Evolutionary conservation across 1,140 invertebrate genomes (phyloP).

Genomic region (Campoletis sonorensis): DNA sequence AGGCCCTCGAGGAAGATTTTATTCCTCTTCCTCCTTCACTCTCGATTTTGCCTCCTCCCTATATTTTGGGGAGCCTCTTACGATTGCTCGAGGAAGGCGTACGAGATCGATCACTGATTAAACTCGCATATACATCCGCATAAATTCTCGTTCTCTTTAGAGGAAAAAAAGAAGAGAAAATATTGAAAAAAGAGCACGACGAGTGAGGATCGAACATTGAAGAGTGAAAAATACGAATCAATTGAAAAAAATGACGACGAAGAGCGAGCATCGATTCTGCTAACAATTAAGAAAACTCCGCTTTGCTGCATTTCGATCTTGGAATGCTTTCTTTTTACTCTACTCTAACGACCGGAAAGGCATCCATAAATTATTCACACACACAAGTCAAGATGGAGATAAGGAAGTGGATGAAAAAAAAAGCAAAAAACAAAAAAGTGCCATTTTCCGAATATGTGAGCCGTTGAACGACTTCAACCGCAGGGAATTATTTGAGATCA

Average conservation of each 20-base stretch:
- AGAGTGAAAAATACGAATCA: no score
- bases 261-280: no score
- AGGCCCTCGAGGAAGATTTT: constrained; percentile 48
- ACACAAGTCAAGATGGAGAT: background rate
- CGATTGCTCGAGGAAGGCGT: no score
- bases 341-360: background rate
- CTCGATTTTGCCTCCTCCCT: constrained; percentile 12
- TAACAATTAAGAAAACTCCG: background rate
- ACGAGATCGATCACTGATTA: no score
- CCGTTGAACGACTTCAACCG: background rate
- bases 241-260: no score
- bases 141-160: no score
- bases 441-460: constrained; percentile 20
- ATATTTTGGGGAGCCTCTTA: no score
- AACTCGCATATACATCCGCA: no score
- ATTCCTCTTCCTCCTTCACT: constrained; percentile 3
- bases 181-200: no score
- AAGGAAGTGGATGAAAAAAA: background rate
- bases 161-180: no score
- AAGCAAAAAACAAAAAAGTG: background rate
- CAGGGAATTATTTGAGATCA: background rate
- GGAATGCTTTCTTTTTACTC: background rate
- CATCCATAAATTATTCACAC: constrained; percentile 22
- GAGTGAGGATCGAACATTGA: no score
- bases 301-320: background rate